These are phyloP conservation scores for Melanotaenia trifasciata DNA, from an alignment of 2,797 vertebrate species.

Conservation along the genomic window DNA sequence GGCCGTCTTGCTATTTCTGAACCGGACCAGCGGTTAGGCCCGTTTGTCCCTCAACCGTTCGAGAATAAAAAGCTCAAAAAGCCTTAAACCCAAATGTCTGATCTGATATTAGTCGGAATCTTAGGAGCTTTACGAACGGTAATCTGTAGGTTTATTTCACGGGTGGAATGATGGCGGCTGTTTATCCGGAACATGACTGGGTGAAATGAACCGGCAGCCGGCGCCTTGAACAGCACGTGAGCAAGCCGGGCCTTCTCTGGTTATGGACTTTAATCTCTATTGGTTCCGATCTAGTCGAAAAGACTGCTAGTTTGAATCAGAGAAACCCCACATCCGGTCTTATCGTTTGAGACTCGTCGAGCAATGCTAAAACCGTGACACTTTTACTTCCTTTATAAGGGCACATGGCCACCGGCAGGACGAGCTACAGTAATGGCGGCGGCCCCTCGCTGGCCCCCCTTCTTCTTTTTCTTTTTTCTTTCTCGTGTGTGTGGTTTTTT, in stretches of 20 bases:
- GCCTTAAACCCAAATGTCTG: too few relatives aligned
- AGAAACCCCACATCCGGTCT: too few relatives aligned
- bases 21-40: not conserved
- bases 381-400: not conserved
- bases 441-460: not conserved
- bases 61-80: not conserved
- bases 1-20: not conserved
- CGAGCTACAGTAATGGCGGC: not conserved
- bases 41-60: not conserved
- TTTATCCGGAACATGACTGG: not conserved
- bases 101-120: too few relatives aligned
- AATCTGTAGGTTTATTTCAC: not conserved
- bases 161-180: not conserved
- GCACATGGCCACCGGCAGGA: not conserved
- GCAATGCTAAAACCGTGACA: too few relatives aligned
- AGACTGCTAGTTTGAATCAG: too few relatives aligned
- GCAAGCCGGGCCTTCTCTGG: not conserved
- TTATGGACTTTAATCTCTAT: not conserved
- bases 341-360: too few relatives aligned
- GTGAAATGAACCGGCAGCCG: not conserved
- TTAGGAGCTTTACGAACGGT: not conserved
- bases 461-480: not conserved
- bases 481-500: too few relatives aligned
- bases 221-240: not conserved
- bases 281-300: not conserved